Base-by-base conservation (phyloP, 2,888 invertebrate species). In the Drosophila atripex region DNA sequence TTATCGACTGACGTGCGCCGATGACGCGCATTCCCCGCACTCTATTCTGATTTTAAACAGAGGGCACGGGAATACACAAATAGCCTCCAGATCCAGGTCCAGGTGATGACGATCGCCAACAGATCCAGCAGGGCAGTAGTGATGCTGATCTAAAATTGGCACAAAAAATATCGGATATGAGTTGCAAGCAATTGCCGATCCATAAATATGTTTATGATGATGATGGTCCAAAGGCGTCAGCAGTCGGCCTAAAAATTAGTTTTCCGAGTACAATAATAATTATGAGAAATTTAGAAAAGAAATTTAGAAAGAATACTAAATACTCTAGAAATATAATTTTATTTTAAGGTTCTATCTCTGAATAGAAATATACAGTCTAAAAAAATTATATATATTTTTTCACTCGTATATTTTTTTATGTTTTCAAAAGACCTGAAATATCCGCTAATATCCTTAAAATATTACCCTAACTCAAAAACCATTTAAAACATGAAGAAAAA, bases 191-290 rank as follows among this genome's bases (percentile, higher is more conserved):
- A 71, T 68, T 65, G 64, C 64, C 53, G 63, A 74, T 39, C 57
- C 64, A 41, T 57, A 49, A 63, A 47, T 16, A 30, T 61, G 30
- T 23, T 21, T 28, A 39, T 16, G 47, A 47, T 72, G 55, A 68
- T 75, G 83, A 65, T 61, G 80, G 80, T 76, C 69, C 80, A 79
- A 66, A 75, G 78, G 82, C 80, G 84, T 80, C 80, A 80, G 85
- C 80, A 75, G 38, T 18, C 38, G 61, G 61, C 53, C 70, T 28
- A 46, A 51, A 60, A 71, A 61, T 70, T 25, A 51, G 46, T 53
- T 69, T 60, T 18, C 12, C 30, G 60, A 53, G 58, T 43, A 50
- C 35, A 41, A 59, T 41, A 59, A 41, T 41, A 41, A 41, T 18
- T 41, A 39, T 39, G 1, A 3, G 11, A 41, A 41, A 41, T 9